A percentile compares a stretch with the other conserved stretches of the same genome.
Evolutionary conservation across 2,113 vertebrate species (phyloP).

Genomic region (Collichthys lucidus): DNA sequence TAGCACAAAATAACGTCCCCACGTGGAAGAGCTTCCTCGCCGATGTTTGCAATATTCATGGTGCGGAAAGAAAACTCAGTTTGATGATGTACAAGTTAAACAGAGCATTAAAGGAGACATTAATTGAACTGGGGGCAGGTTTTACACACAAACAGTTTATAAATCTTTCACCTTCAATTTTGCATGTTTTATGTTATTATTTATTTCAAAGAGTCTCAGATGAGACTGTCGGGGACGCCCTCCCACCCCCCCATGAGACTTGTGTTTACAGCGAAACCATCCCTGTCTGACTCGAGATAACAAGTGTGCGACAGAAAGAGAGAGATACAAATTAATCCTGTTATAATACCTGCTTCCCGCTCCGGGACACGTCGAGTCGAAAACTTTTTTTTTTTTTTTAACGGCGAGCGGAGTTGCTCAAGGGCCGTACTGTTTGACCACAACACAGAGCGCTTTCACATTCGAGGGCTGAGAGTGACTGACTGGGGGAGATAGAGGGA

Average conservation of each 20-base stretch:
- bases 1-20: conserved; percentile 2
- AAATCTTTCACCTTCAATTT: conserved; percentile 48
- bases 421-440: conserved; percentile 36
- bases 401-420: conserved; percentile 13
- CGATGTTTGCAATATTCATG: conserved; percentile 34
- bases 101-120: conserved; percentile 7
- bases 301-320: conserved; percentile 51
- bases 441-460: conserved; percentile 46
- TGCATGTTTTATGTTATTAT: conserved; percentile 36
- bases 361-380: conserved; percentile 19
- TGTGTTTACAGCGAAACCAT: conserved; percentile 45
- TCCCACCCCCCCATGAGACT: conserved; percentile 10
- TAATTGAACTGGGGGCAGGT: neutral
- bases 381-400: neutral
- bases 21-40: conserved; percentile 9
- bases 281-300: conserved; percentile 56
- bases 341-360: conserved; percentile 37
- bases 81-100: conserved; percentile 15
- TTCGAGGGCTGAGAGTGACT: conserved; percentile 28
- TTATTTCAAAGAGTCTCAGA: conserved; percentile 48
- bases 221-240: conserved; percentile 52
- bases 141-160: neutral
- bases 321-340: conserved; percentile 50
- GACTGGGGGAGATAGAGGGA: neutral
- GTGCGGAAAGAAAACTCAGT: conserved; percentile 14